Conservation (phyloP, 2,888 invertebrate species). For the Pseudococcus viburni region DNA sequence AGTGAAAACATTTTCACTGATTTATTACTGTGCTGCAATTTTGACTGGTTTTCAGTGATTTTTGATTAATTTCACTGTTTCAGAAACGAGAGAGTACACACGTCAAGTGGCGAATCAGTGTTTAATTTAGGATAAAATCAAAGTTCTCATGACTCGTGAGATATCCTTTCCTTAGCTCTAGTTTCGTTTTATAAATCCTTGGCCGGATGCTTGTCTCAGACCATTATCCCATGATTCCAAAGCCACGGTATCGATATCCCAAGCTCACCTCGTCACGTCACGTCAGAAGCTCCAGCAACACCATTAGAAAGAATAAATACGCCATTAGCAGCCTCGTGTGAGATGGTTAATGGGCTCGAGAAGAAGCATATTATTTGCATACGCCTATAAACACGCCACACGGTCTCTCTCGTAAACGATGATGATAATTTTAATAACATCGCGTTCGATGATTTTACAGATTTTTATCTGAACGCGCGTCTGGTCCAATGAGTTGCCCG, state of each 20-base stretch:
- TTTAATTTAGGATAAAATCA: no score
- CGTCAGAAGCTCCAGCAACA: background rate
- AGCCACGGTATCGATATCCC: background rate
- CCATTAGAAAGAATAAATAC: slow-evolving; percentile 34
- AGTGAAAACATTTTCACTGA: no score
- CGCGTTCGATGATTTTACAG: slow-evolving; percentile 52
- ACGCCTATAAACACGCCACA: slow-evolving; percentile 46
- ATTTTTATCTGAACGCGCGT: slow-evolving; percentile 43
- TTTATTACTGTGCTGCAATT: no score
- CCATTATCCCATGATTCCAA: background rate
- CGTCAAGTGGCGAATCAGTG: no score
- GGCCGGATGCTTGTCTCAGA: background rate
- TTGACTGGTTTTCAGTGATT: no score
- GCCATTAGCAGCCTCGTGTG: slow-evolving; percentile 43
- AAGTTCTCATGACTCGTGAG: no score
- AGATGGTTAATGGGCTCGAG: slow-evolving; percentile 39
- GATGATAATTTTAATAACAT: slow-evolving; percentile 54
- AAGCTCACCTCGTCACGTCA: background rate
- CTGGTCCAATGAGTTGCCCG: slow-evolving; percentile 21
- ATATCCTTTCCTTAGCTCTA: background rate
- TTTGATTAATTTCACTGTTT: no score
- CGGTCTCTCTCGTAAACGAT: slow-evolving; percentile 50
- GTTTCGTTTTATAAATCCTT: background rate
- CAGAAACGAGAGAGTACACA: no score
- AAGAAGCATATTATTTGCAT: slow-evolving; percentile 47